phyloP scores from a whole-genome alignment of 2,888 invertebrate genomes.

The Nebria salina region DNA sequence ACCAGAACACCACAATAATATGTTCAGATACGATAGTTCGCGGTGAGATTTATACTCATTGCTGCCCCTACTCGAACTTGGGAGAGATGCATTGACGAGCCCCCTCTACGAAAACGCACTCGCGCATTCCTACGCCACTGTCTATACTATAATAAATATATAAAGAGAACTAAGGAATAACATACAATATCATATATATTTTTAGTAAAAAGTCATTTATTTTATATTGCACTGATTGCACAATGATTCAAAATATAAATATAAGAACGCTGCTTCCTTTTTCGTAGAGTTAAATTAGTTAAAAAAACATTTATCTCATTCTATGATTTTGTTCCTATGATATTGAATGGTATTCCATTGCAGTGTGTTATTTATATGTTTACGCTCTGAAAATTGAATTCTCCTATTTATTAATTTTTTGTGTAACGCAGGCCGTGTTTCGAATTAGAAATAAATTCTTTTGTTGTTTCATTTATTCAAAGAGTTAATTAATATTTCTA shows the following conservation, averaged over 20 bases:
- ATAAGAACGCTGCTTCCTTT: too few species aligned
- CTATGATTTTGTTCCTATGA: neutral
- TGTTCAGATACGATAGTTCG: neutral
- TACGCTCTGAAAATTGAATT: neutral
- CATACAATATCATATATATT: neutral
- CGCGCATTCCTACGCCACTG: conserved; percentile 3
- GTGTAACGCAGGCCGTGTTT: neutral
- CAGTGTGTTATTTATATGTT: neutral
- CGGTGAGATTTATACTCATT: conserved; percentile 13
- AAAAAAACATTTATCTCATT: too few species aligned
- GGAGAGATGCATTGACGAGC: neutral
- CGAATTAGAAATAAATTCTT: neutral
- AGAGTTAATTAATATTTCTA: neutral
- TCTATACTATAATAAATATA: neutral
- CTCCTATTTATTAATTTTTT: neutral
- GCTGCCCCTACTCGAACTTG: neutral
- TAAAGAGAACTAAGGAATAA: neutral
- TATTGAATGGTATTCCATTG: neutral
- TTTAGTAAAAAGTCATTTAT: too few species aligned
- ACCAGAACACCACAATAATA: conserved; percentile 8
- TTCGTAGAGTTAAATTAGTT: too few species aligned
- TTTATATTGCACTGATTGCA: too few species aligned
- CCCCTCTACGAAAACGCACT: neutral
- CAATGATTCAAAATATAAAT: too few species aligned
- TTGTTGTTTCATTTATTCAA: neutral